phyloP scores from a whole-genome alignment of 1,140 invertebrate species.

The Drosophila baimaii region DNA sequence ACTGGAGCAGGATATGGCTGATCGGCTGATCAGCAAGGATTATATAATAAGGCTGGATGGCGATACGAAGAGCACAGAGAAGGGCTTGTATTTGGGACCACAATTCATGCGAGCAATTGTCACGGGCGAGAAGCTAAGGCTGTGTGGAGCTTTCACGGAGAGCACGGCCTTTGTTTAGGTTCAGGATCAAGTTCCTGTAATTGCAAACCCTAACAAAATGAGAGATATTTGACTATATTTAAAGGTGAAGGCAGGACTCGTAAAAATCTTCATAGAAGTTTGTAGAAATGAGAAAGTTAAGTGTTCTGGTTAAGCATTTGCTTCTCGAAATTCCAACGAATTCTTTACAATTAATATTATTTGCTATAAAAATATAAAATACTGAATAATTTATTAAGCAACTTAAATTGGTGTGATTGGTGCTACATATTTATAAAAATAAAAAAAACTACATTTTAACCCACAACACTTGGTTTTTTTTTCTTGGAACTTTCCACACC shows the following conservation, averaged over 20 bases:
- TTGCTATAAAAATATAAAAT: neutral
- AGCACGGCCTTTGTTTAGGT: conserved; percentile 76
- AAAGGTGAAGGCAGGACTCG: neutral
- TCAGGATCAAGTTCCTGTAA: neutral
- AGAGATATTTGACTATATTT: conserved; percentile 1
- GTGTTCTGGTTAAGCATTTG: neutral
- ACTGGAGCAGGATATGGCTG: conserved; percentile 57
- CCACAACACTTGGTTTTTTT: neutral
- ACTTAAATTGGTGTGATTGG: conserved; percentile 30
- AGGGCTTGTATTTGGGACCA: conserved; percentile 70
- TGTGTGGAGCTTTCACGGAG: conserved; percentile 83
- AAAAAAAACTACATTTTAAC: conserved; percentile 23
- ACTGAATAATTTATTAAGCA: neutral
- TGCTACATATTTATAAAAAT: conserved; percentile 23
- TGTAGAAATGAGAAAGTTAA: neutral
- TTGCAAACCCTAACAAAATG: neutral
- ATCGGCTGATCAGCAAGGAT: conserved; percentile 75
- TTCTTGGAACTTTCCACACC: neutral
- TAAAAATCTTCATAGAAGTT: neutral
- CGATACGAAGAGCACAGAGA: conserved; percentile 46
- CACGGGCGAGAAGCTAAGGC: conserved; percentile 69
- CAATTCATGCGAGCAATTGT: conserved; percentile 82
- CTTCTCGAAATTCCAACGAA: conserved; percentile 12
- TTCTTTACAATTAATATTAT: neutral
- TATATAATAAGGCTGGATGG: conserved; percentile 75